These are phyloP conservation scores for Gymnogyps californianus DNA, from an alignment of 2,113 vertebrate genomes.

Conservation along the genomic window DNA sequence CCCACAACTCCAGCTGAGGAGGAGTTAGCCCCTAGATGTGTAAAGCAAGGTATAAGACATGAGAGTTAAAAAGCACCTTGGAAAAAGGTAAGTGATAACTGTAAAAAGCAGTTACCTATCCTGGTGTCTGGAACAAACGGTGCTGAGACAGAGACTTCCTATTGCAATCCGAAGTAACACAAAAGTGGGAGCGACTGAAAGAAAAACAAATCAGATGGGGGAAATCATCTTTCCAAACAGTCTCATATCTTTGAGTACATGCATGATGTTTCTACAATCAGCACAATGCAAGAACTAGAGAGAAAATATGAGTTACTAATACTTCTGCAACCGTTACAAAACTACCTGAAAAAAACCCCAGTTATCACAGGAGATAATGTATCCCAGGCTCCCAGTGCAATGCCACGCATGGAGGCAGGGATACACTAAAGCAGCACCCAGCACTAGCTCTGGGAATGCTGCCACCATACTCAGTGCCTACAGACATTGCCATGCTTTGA, in stretches of 20 bases:
- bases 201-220: neutral
- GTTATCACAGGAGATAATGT: neutral
- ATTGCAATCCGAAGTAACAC: neutral
- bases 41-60: neutral
- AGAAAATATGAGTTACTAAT: neutral
- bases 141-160: neutral
- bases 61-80: neutral
- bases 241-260: rapidly evolving
- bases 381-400: neutral
- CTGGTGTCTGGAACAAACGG: neutral
- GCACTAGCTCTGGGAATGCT: neutral
- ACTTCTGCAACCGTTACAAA: neutral
- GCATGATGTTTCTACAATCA: neutral
- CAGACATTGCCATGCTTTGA: neutral
- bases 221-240: neutral
- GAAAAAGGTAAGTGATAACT: neutral
- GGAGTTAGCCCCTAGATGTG: neutral
- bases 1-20: neutral
- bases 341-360: neutral
- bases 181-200: neutral
- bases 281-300: neutral
- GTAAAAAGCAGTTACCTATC: neutral
- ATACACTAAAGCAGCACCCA: neutral
- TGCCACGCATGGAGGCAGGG: neutral
- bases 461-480: neutral